Conservation (phyloP, 2,888 invertebrate species). For the Perdita meconis region DNA sequence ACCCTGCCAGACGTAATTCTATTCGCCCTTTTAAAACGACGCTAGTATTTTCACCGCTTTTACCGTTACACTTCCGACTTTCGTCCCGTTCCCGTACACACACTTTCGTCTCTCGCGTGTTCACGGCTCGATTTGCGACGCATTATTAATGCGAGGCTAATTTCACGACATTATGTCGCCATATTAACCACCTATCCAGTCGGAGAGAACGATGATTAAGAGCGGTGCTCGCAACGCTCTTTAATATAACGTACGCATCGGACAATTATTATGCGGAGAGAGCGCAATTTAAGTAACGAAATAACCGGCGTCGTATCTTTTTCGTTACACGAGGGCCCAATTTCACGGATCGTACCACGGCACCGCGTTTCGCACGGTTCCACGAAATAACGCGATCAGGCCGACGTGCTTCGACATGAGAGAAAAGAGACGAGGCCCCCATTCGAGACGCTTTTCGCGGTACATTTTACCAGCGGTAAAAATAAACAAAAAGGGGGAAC, state of each 20-base stretch:
- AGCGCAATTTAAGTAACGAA: conserved; percentile 62
- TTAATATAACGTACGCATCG: conserved; percentile 52
- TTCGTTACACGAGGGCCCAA: conserved; percentile 38
- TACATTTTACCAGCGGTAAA: conserved; percentile 2
- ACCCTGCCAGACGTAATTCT: neutral
- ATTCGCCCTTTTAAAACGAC: neutral
- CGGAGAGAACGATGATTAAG: conserved; percentile 55
- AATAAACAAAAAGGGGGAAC: neutral
- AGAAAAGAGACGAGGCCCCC: neutral
- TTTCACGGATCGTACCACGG: conserved; percentile 50
- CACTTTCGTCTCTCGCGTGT: neutral
- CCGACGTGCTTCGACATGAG: neutral
- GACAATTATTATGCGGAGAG: conserved; percentile 49
- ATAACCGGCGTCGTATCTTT: conserved; percentile 52
- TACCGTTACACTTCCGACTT: conserved; percentile 15
- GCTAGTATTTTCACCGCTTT: neutral
- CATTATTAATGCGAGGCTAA: conserved; percentile 62
- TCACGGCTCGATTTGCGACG: conserved; percentile 46
- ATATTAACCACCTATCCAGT: conserved; percentile 57
- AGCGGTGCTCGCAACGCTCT: conserved; percentile 27
- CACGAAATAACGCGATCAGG: conserved; percentile 41
- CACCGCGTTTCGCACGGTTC: conserved; percentile 40
- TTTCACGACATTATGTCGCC: conserved; percentile 64
- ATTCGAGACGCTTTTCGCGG: conserved; percentile 33
- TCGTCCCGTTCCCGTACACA: conserved; percentile 9